These are phyloP conservation scores for Drosophila neotestacea DNA, from an alignment of 2,888 invertebrate species.

Conservation along the genomic window DNA sequence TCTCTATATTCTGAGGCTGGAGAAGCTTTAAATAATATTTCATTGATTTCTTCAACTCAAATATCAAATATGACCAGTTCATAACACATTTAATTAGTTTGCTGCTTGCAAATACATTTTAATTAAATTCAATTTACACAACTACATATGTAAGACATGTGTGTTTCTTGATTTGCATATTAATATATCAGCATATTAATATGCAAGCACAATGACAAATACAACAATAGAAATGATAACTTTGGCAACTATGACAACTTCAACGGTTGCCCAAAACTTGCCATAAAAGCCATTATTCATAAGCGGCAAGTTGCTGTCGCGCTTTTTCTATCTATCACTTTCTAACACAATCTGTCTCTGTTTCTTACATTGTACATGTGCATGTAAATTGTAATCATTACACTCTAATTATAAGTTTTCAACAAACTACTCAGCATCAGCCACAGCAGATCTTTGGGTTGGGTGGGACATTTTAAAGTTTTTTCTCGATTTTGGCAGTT, in stretches of 20 bases:
- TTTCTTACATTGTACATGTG: conserved; percentile 3
- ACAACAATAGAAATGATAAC: conserved; percentile 38
- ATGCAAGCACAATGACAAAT: conserved; percentile 20
- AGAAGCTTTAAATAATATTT: conserved; percentile 41
- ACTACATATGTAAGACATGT: neutral
- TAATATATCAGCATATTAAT: conserved; percentile 4
- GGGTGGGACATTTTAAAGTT: conserved; percentile 24
- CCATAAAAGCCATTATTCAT: conserved; percentile 72
- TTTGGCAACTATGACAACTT: conserved; percentile 51
- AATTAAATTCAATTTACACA: conserved; percentile 67
- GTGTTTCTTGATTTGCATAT: conserved; percentile 39
- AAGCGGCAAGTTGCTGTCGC: conserved; percentile 36
- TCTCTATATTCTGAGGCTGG: neutral
- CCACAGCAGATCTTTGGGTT: conserved; percentile 18
- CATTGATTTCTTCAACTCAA: conserved; percentile 60
- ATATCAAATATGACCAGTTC: conserved; percentile 35
- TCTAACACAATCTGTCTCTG: neutral
- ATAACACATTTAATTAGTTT: conserved; percentile 57
- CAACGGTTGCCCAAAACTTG: conserved; percentile 56
- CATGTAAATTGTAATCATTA: conserved; percentile 72
- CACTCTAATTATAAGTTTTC: conserved; percentile 77
- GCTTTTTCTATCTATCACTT: neutral
- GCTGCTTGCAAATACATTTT: conserved; percentile 48
- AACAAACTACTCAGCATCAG: conserved; percentile 46
- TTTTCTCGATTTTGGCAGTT: conserved; percentile 16